These are phyloP conservation scores for Decapterus maruadsi DNA, from an alignment of 2,797 vertebrate genomes.

Conservation along the genomic window DNA sequence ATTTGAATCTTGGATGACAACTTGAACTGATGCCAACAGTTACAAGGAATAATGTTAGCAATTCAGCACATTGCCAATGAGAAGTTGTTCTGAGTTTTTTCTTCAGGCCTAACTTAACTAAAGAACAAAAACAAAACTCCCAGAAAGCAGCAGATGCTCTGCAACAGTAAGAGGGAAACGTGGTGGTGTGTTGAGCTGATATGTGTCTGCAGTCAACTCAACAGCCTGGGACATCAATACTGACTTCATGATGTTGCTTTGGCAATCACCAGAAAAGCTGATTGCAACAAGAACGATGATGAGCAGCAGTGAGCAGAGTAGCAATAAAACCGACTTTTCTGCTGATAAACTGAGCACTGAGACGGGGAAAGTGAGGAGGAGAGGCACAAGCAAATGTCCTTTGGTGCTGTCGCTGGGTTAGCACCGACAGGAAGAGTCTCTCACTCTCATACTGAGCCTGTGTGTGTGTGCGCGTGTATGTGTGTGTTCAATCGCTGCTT, in stretches of 20 bases:
- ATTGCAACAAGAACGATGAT: slow-evolving; percentile 56
- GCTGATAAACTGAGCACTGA: slow-evolving; percentile 24
- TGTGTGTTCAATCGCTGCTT: slow-evolving; percentile 1
- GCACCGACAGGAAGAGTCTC: background rate
- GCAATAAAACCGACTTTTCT: slow-evolving; percentile 50
- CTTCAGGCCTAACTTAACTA: background rate
- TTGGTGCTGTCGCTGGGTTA: background rate
- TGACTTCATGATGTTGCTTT: slow-evolving; percentile 27
- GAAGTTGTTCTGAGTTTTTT: background rate
- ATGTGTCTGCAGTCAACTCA: slow-evolving; percentile 32
- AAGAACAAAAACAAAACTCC: background rate
- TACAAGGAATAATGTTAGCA: background rate
- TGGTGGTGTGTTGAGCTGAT: slow-evolving; percentile 5
- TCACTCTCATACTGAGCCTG: background rate
- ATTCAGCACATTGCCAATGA: background rate
- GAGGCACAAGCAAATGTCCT: background rate
- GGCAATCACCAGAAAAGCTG: slow-evolving; percentile 53
- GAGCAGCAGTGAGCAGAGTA: slow-evolving; percentile 36
- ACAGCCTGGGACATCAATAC: slow-evolving; percentile 36
- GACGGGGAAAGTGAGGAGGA: slow-evolving; percentile 9
- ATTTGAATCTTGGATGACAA: slow-evolving; percentile 5
- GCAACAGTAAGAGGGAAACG: background rate
- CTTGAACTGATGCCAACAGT: background rate
- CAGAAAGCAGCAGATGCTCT: background rate
- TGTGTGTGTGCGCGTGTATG: background rate